Evolutionary conservation across 2,797 vertebrate genomes (phyloP).

Genomic region (Mus caroli): DNA sequence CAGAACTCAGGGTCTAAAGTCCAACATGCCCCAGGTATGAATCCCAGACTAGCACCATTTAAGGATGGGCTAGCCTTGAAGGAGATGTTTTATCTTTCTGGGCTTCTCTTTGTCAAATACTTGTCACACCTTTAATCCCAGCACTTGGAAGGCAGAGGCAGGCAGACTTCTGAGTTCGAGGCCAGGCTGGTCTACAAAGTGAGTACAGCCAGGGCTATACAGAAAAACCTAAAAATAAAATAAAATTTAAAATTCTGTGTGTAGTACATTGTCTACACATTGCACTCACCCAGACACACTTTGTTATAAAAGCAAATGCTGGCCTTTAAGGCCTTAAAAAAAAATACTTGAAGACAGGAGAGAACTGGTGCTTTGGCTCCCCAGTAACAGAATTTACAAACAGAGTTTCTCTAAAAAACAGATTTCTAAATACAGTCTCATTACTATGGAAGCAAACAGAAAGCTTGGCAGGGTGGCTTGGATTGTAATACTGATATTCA

Average conservation of each 20-base stretch:
- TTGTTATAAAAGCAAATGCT: not conserved
- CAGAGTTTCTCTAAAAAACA: not conserved
- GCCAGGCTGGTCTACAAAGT: no score
- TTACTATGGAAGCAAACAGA: not conserved
- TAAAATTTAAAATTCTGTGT: not conserved
- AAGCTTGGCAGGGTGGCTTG: not conserved
- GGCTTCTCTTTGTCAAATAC: not conserved
- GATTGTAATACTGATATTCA: not conserved
- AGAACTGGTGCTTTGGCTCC: not conserved
- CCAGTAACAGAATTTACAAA: not conserved
- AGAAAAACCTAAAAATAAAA: not conserved
- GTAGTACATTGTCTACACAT: no score
- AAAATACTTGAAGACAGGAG: not conserved
- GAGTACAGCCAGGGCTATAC: no score
- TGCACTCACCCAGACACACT: not conserved
- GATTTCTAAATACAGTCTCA: not conserved
- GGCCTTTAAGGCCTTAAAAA: not conserved
- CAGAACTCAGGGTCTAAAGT: not conserved
- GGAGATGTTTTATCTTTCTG: not conserved
- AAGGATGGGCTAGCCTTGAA: no score
- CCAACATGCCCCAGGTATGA: fast-evolving
- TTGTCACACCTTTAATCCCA: no score
- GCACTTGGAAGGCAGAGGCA: no score
- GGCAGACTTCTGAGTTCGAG: no score
- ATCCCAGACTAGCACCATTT: fast-evolving